Base-by-base conservation (phyloP, 2,888 invertebrate species). In the Loripinus fragilis region DNA sequence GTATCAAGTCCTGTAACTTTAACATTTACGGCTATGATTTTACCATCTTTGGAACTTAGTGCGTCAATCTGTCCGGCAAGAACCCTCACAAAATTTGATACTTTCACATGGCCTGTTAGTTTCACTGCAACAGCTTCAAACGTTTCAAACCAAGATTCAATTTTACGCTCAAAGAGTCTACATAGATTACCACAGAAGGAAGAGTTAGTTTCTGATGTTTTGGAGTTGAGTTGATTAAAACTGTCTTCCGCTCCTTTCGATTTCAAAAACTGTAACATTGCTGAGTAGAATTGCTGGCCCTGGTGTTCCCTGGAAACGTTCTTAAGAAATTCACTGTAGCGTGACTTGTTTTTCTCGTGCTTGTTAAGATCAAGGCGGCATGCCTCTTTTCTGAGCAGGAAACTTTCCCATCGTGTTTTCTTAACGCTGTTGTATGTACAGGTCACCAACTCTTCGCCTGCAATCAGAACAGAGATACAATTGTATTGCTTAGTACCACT, bases 71-170 rank as follows among this genome's bases (percentile, higher is more conserved):
- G 87, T 7, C 90, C 90, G 10, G 81, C 85, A 30, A 90, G 80
- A n/a, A 89, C 88, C 38, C 90, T 82, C 20, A 90, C 89, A 67
- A 88, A 88, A 38, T 87, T 87, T 0, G 90, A 89, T n/a, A 90
- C 90, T 76, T 89, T 89, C 35, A 90, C 89, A 60, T 90, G 90
- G 25, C 89, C 89, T 15, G 89, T 88, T 23, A 90, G 85, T 66
- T 86, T 86, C 12, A 90, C 87, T 0, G 87, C 88, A 0, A 90
- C 86, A 12, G 90, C 90, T 74, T 90, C 89, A 70, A 87, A 90
- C 1, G 85, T 76, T 20, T 89, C 88, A 74, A 89, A 90, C 90
- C 90, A 90, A 17, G 85, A 74, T 70, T 87, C 86, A 20, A 90
- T 77, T 76, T 90, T 90, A 66, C 86, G 83, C 60, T 89, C 89